Evolutionary conservation across 2,888 invertebrate genomes (phyloP), one percentile per base, ranked within the genome.

Genomic region (Drosophila acutilabella): DNA sequence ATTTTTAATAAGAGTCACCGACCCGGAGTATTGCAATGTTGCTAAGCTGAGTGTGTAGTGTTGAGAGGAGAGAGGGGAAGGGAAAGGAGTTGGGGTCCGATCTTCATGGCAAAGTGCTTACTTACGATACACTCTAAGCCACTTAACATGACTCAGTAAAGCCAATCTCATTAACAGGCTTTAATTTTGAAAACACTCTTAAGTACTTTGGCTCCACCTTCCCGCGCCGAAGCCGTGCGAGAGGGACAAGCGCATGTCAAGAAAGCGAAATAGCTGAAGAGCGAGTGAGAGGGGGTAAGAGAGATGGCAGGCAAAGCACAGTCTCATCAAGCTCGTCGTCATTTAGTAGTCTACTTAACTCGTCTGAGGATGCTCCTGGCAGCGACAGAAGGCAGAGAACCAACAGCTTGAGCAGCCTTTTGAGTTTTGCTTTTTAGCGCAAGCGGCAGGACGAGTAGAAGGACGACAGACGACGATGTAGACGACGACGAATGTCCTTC

Each of bases 311-410:
- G 38, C 38, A 45, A 41, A 44, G 52, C 57, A 51, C 45, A 48
- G 64, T 36, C 64, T 64, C 64, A 64, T 64, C 64, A 64, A 50
- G 64, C 64, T 67, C 77, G 71, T 71, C 81, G 77, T 84, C 85
- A 81, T 85, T 89, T 88, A 89, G 85, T 81, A 85, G 85, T 89
- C 85, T 89, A 89, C 85, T 89, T 85, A 89, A 79, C 89, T 85
- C 88, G 82, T 87, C 89, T 85, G 62, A 87, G 84, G 76, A 83
- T 85, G 68, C 72, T 88, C 41, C 69, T 69, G 79, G 51, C 69
- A 52, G 59, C 53, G 48, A 40, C 45, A 16, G 47, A 18, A 33
- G 38, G 51, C 58, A 51, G 47, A 51, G 59, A 42, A 16, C 20
- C 50, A 67, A 81, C 79, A 72, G 80, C 80, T 88, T 74, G 86